Evolutionary conservation across 1,140 invertebrate species (phyloP), one percentile per base, ranked within the genome.

Genomic region (Meloidogyne exigua): DNA sequence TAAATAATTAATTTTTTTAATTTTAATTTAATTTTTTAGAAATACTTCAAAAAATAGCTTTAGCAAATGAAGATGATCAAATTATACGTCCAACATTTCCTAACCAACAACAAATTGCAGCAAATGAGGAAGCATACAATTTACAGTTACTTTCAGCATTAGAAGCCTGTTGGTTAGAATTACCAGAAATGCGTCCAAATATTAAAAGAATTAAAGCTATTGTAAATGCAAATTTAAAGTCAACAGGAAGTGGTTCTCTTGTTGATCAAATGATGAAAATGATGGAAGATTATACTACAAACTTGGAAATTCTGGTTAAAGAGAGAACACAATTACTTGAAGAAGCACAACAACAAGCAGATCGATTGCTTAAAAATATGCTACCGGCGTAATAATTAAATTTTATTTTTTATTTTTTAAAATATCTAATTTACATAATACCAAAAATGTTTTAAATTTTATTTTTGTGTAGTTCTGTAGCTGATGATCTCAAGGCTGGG

Each of bases 191-290:
- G 82, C 75, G 85, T 44, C 85, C 85, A 25, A 83, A 83, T 66
- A 87, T 87, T 25, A 87, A 87, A 66, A 78, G 85, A 78, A 80
- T 87, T 18, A 80, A 87, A 66, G 76, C 79, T 18, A 81, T 87
- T 65, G 78, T 87, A 5, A 86, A 87, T 72, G 57, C 86, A 15
- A 87, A 87, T 65, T 76, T 86, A 18, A 83, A 85, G 71, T 81
- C 85, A 23, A 87, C 72, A 76, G 83, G 81, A 69, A 84, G 76
- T 70, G 85, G 85, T 0, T 82, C 84, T 13, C 76, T 87, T 21
- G 86, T 87, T 15, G 85, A 87, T 76, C 85, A 87, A 74, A 87
- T 87, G 85, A 85, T 87, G 72, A 87, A 86, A 79, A 87, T 87
- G 85, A 87, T 87, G 83, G 86, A 87, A 63, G 80, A 84, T 68